Evolutionary conservation across 53 echinoderm and acorn worm genomes (phyloP), one percentile per base, ranked within the genome.

Genomic region (Astropecten irregularis): DNA sequence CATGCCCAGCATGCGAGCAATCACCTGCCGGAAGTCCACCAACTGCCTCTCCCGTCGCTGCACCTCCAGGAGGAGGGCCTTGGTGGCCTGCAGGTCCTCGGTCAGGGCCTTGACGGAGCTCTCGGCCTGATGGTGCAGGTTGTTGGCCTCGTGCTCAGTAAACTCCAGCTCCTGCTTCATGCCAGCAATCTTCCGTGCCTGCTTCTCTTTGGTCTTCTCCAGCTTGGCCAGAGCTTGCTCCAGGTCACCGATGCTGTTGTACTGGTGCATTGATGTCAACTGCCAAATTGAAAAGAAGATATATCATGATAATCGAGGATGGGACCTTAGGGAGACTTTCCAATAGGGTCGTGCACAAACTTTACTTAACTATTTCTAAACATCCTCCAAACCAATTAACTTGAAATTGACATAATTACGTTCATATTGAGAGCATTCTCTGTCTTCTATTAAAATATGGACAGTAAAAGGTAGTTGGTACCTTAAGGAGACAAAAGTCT

Each of bases 161-260:
- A 76, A 95, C 68, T 94, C 90, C 58, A 99, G 76, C 68, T 99
- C 99, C 32, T 99, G 92, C 76, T 95, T 99, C 90, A 99, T 94
- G 19, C 99, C 99, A 7, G 94, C 93, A 40, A 99, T 92, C 68
- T 99, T 94, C 23, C 99, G 90, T 4, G 99, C 94, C 62, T 99
- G 99, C 38, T 88, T 92, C 81, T 99, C 99, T 39, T 94, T 99
- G 47, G 88, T 92, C 90, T 95, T 99, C 68, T 94, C 99, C 52
- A 99, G 71, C 69, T 95, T 92, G 16, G 89, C 88, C 36, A 99
- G 82, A 25, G 88, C 86, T 56, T 90, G 61, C 67, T 83, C 76
- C 33, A 99, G 84, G 2, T 92, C 92, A 2, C 87, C 90, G 32
- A 99, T 99, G 37, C 90, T 92, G 40, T 82, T 87, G 59, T 90